Evolutionary conservation across 53 echinoderm and acorn worm genomes (phyloP).

Genomic region (Pentamera pediparva): DNA sequence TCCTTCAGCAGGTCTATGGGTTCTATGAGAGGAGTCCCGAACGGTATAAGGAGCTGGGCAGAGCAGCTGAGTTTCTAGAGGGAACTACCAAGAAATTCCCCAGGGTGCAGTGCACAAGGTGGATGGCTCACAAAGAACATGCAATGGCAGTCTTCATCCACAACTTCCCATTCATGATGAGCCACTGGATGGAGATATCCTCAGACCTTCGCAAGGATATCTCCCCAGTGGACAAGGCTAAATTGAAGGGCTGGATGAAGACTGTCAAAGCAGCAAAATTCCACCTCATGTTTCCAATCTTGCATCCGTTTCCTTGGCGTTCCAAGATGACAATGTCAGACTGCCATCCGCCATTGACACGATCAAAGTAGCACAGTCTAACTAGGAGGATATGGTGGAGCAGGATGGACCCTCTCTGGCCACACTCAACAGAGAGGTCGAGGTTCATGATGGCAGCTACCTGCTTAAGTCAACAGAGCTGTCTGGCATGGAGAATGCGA

Average conservation of each 20-base stretch:
- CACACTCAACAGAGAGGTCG: neutral
- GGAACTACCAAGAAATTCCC: neutral
- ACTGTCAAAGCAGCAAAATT: neutral
- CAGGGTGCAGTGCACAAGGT: neutral
- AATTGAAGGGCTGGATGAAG: neutral
- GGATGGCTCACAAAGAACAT: neutral
- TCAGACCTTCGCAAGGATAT: neutral
- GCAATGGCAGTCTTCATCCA: neutral
- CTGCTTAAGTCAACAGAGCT: neutral
- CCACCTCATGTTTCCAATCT: neutral
- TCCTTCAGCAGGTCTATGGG: neutral
- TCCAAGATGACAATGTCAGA: neutral
- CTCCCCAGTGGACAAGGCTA: neutral
- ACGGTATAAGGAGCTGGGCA: neutral
- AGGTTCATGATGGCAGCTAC: neutral
- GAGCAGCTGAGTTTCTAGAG: neutral
- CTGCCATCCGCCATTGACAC: neutral
- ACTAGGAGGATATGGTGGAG: neutral
- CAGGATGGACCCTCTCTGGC: neutral
- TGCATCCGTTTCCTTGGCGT: neutral
- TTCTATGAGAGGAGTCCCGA: conserved; percentile 3
- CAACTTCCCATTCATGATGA: neutral
- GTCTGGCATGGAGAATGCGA: neutral
- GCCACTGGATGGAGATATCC: neutral
- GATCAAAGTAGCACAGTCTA: neutral